Percentiles rank a stretch among this genome's conserved stretches.
phyloP scores from a whole-genome alignment of 2,888 invertebrate genomes.

The Lepidonotus clava region DNA sequence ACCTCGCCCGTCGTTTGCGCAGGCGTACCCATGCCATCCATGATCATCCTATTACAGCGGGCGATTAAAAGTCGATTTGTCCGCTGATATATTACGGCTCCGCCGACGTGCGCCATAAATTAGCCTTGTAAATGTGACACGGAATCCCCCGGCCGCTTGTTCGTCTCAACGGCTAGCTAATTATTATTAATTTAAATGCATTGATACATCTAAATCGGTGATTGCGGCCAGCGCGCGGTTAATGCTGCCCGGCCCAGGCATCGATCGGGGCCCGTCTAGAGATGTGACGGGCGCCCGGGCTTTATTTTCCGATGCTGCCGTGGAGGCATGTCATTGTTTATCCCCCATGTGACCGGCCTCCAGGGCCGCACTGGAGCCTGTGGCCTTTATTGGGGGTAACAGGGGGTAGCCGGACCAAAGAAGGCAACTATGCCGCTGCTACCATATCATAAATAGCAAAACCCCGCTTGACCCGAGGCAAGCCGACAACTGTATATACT shows the following conservation, averaged over 20 bases:
- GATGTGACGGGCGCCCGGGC: neutral
- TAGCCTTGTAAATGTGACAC: conserved; percentile 53
- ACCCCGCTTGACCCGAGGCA: neutral
- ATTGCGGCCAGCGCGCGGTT: conserved; percentile 50
- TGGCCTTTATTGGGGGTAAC: neutral
- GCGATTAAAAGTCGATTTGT: conserved; percentile 54
- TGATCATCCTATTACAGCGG: conserved; percentile 51
- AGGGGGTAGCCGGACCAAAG: neutral
- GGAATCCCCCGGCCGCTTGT: conserved; percentile 47
- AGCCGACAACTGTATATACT: conserved; percentile 26
- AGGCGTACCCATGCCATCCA: conserved; percentile 44
- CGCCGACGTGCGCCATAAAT: conserved; percentile 48
- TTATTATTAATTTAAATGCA: conserved; percentile 54
- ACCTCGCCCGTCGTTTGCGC: conserved; percentile 39
- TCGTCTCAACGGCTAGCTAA: conserved; percentile 52
- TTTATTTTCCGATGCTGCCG: neutral
- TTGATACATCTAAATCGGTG: conserved; percentile 54
- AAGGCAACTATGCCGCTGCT: too few relatives aligned
- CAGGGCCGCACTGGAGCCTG: neutral
- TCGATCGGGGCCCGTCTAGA: conserved; percentile 6
- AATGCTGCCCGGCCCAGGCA: conserved; percentile 42
- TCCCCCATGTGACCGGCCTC: neutral
- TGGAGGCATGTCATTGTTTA: conserved; percentile 37
- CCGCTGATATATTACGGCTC: conserved; percentile 45
- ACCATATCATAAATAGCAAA: neutral